Percentiles rank a stretch among this genome's conserved stretches.
These are phyloP conservation scores for Cloeon dipterum DNA, from an alignment of 2,888 invertebrate genomes.

Conservation along the genomic window DNA sequence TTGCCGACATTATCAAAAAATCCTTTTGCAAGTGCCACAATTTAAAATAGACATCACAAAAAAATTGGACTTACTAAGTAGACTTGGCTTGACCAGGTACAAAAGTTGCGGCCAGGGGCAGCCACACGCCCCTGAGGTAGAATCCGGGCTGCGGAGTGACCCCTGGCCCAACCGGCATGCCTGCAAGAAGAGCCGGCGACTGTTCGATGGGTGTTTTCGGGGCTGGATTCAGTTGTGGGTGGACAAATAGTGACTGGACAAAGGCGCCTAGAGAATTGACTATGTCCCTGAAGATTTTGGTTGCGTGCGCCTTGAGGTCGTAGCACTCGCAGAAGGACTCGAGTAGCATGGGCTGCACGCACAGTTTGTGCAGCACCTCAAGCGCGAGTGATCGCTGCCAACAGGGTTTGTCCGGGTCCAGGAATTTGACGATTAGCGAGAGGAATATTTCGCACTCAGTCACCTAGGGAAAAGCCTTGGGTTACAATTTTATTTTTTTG, in stretches of 20 bases:
- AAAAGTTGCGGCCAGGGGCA: conserved; percentile 68
- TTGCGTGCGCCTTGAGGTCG: conserved; percentile 83
- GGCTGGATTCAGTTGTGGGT: conserved; percentile 35
- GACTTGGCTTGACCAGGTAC: conserved; percentile 70
- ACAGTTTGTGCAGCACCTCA: conserved; percentile 89
- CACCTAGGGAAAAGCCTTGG: conserved; percentile 35
- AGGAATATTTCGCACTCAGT: conserved; percentile 98
- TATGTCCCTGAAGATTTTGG: conserved; percentile 85
- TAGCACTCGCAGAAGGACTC: conserved; percentile 87
- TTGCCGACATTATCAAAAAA: no score
- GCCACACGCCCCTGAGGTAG: conserved; percentile 77
- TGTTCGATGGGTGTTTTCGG: conserved; percentile 25
- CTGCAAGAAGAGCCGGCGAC: conserved; percentile 35
- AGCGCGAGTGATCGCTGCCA: conserved; percentile 92
- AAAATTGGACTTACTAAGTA: conserved; percentile 61
- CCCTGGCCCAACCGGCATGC: conserved; percentile 47
- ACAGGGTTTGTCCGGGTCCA: conserved; percentile 86
- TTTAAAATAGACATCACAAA: no score
- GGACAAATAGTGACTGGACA: conserved; percentile 75
- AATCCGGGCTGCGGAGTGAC: conserved; percentile 77
- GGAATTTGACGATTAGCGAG: conserved; percentile 86
- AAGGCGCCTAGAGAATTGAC: conserved; percentile 83
- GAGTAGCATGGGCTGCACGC: conserved; percentile 65
- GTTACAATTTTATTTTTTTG: no score
- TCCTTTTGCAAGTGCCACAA: no score